A percentile compares a stretch with the other conserved stretches of the same genome.
Conservation (phyloP, 2,113 vertebrate species). For the Petaurus breviceps region DNA sequence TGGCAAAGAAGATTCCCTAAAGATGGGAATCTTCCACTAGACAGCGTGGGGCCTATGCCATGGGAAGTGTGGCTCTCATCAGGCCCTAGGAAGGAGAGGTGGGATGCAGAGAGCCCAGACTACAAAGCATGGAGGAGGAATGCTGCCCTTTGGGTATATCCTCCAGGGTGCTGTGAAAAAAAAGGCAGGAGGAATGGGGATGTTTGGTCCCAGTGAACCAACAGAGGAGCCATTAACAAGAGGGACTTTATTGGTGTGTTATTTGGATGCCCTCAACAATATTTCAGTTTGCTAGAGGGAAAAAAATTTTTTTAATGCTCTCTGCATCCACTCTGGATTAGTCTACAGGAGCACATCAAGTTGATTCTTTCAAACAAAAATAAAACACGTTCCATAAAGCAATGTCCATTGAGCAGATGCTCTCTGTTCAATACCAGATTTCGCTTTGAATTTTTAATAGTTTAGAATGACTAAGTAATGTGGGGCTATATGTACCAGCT, state of each 20-base stretch:
- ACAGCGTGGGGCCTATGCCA: background rate
- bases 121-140: background rate
- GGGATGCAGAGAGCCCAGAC: background rate
- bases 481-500: background rate
- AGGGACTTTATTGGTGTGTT: background rate
- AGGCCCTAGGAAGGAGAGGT: background rate
- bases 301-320: background rate
- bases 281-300: background rate
- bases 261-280: background rate
- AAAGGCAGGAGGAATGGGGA: background rate
- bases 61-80: background rate
- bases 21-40: background rate
- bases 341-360: background rate
- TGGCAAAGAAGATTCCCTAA: background rate
- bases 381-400: background rate
- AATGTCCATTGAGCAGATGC: background rate
- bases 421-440: background rate
- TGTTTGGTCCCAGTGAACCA: background rate
- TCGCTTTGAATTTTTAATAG: background rate
- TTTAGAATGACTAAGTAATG: background rate
- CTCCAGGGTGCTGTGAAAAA: background rate
- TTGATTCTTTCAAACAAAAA: background rate
- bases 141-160: background rate
- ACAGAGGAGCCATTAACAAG: background rate
- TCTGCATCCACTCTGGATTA: background rate